Evolutionary conservation across 2,888 invertebrate genomes (phyloP).

Genomic region (Agapostemon virescens): DNA sequence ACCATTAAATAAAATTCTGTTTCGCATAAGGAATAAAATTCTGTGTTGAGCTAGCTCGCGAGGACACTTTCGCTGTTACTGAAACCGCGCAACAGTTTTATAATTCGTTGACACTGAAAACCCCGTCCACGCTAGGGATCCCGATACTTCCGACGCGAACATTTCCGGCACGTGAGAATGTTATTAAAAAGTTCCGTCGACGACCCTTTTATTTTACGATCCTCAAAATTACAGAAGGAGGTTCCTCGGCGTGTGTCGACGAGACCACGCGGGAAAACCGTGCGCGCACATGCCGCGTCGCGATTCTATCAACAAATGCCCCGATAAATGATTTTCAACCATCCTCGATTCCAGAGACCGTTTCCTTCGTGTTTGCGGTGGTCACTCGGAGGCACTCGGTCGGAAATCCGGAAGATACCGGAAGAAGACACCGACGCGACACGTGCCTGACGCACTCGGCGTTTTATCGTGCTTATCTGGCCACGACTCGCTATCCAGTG

Average conservation of each 20-base stretch:
- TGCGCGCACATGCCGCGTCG: background rate
- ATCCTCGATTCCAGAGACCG: conserved; percentile 13
- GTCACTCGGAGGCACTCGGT: background rate
- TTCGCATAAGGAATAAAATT: too few species aligned
- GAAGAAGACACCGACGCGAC: background rate
- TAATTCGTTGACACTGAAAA: background rate
- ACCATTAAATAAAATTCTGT: too few species aligned
- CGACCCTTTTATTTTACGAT: background rate
- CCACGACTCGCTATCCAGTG: background rate
- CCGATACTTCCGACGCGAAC: too few species aligned
- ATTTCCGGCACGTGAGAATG: background rate
- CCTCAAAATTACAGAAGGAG: background rate
- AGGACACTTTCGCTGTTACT: background rate
- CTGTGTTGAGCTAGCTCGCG: too few species aligned
- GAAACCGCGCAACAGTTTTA: background rate
- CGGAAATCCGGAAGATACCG: background rate
- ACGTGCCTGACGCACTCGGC: background rate
- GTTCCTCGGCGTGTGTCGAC: conserved; percentile 6
- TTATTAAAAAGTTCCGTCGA: background rate
- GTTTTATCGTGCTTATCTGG: conserved; percentile 10
- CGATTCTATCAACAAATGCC: conserved; percentile 2
- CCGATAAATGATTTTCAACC: conserved; percentile 34
- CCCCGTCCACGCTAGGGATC: too few species aligned
- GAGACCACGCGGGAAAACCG: conserved; percentile 14
- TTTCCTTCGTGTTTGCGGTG: background rate